Percentiles rank a stretch among this genome's conserved stretches.
These are phyloP conservation scores for Muraenolepis orangiensis DNA, from an alignment of 2,797 vertebrate genomes.

Conservation along the genomic window DNA sequence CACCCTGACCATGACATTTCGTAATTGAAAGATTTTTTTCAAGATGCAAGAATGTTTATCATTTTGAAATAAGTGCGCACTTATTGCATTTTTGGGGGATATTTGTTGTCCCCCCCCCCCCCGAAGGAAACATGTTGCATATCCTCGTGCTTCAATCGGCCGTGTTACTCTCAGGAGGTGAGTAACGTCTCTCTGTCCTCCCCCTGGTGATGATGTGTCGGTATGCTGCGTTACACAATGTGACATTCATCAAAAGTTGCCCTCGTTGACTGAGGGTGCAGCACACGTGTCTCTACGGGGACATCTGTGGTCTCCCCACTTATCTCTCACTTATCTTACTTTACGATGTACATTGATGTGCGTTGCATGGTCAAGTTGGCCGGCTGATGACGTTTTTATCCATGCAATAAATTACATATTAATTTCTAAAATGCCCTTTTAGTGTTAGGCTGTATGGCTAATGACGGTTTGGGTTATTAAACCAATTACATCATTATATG, in stretches of 20 bases:
- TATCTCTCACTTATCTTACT: background rate
- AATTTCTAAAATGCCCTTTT: background rate
- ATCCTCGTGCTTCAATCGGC: slow-evolving; percentile 58
- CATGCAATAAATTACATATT: too few relatives aligned
- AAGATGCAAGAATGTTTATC: slow-evolving; percentile 20
- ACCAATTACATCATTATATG: slow-evolving; percentile 40
- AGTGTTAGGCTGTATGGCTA: background rate
- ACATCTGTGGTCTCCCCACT: background rate
- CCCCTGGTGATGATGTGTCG: background rate
- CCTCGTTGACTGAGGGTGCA: background rate
- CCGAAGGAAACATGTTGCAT: slow-evolving; percentile 75
- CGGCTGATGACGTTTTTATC: too few relatives aligned
- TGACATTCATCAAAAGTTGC: background rate
- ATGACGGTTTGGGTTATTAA: background rate
- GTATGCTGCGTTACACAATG: background rate
- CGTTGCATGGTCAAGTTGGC: background rate
- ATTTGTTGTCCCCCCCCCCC: slow-evolving; percentile 45
- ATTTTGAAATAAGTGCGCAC: slow-evolving; percentile 24
- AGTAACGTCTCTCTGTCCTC: slow-evolving; percentile 32
- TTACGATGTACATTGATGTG: background rate
- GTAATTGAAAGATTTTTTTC: slow-evolving; percentile 17
- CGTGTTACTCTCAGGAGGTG: slow-evolving; percentile 72
- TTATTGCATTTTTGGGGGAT: slow-evolving; percentile 21
- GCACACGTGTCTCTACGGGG: background rate
- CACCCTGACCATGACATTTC: background rate